Conservation (phyloP, 2,888 invertebrate genomes). For the Eupeodes latifasciatus region DNA sequence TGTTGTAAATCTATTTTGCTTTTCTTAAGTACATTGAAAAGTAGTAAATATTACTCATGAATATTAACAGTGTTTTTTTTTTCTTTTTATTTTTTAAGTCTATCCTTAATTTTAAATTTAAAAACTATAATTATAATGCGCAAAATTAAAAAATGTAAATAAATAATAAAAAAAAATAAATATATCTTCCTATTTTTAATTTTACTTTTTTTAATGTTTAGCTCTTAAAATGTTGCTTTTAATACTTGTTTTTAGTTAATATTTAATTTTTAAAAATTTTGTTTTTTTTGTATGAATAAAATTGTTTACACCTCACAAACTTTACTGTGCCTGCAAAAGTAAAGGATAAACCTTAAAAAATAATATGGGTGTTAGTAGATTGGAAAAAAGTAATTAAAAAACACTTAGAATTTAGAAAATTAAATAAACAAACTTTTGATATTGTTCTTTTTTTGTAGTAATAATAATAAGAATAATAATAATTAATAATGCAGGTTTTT, state of each 20-base stretch:
- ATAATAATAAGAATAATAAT: neutral
- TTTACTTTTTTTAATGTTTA: slow-evolving; percentile 8
- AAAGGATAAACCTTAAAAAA: slow-evolving; percentile 85
- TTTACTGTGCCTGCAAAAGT: slow-evolving; percentile 85
- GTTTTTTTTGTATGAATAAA: slow-evolving; percentile 72
- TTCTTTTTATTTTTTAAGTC: slow-evolving; percentile 24
- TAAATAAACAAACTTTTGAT: slow-evolving; percentile 65
- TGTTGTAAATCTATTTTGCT: slow-evolving; percentile 38
- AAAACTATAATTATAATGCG: slow-evolving; percentile 54
- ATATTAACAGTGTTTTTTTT: slow-evolving; percentile 54
- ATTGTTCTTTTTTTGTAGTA: slow-evolving; percentile 37
- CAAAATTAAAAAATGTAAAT: slow-evolving; percentile 61
- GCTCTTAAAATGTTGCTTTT: slow-evolving; percentile 32
- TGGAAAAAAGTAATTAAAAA: slow-evolving; percentile 84
- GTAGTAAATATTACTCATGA: slow-evolving; percentile 59
- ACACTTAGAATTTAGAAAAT: slow-evolving; percentile 72
- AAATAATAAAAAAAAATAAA: slow-evolving; percentile 76
- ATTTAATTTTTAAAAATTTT: slow-evolving; percentile 8
- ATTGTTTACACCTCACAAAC: slow-evolving; percentile 78
- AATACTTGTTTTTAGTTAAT: slow-evolving; percentile 41
- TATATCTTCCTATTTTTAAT: slow-evolving; percentile 38
- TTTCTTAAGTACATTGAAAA: slow-evolving; percentile 68
- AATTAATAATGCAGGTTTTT: slow-evolving; percentile 58
- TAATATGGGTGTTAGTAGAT: slow-evolving; percentile 84
- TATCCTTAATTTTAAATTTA: slow-evolving; percentile 65